Percentiles rank a stretch among this genome's conserved stretches.
These are phyloP conservation scores for Vesta saturnalis DNA, from an alignment of 2,888 invertebrate genomes.

Conservation along the genomic window DNA sequence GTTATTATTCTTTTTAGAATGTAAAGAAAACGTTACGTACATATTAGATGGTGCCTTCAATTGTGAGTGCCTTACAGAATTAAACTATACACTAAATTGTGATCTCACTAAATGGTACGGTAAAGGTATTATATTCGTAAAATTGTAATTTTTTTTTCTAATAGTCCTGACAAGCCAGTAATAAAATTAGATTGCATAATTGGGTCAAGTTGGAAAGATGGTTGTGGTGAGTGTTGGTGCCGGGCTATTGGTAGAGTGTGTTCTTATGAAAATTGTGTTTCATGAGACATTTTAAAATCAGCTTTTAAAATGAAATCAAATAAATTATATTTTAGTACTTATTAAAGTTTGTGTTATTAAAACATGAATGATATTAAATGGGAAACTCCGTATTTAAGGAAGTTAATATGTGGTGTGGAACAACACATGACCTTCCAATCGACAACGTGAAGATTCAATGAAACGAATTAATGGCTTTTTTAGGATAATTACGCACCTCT, in stretches of 20 bases:
- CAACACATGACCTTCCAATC: no score
- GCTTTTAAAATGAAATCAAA: no score
- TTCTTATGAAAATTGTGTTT: neutral
- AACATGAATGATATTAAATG: no score
- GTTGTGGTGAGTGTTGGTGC: constrained; percentile 23
- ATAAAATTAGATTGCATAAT: constrained; percentile 10
- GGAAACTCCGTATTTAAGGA: no score
- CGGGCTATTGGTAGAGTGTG: constrained; percentile 21
- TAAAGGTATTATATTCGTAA: neutral
- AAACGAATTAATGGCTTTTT: no score
- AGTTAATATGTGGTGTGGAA: no score
- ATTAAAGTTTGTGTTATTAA: no score
- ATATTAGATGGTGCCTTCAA: constrained; percentile 10
- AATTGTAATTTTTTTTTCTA: neutral
- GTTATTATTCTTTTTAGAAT: constrained; percentile 6
- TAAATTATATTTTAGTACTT: no score
- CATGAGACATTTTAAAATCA: no score
- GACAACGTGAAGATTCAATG: no score
- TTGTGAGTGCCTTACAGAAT: neutral
- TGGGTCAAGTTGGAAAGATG: constrained; percentile 20
- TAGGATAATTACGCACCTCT: no score
- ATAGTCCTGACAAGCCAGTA: constrained; percentile 10
- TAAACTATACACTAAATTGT: neutral
- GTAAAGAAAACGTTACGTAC: constrained; percentile 9
- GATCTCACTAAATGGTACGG: neutral